These are phyloP conservation scores for Dermolepida albohirtum DNA, from an alignment of 2,888 invertebrate genomes.

Conservation along the genomic window DNA sequence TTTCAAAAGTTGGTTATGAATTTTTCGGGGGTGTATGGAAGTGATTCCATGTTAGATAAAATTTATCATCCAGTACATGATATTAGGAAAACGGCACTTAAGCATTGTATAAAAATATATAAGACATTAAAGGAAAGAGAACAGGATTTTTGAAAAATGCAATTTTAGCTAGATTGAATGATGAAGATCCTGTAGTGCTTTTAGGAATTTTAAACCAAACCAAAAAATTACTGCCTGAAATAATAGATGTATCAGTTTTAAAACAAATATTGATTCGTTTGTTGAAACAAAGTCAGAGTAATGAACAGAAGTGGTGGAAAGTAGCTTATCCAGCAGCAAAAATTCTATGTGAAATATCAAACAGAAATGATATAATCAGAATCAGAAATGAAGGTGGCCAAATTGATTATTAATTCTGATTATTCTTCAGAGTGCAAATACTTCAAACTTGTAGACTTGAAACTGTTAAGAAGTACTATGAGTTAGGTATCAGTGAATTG, in stretches of 20 bases:
- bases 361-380: conserved; percentile 67
- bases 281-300: conserved; percentile 64
- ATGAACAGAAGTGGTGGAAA: conserved; percentile 62
- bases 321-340: conserved; percentile 55
- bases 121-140: conserved; percentile 67
- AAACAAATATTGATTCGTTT: conserved; percentile 68
- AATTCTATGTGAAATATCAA: conserved; percentile 50
- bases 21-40: conserved; percentile 50
- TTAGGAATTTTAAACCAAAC: conserved; percentile 65
- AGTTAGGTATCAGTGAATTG: conserved; percentile 45
- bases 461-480: conserved; percentile 28
- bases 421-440: conserved; percentile 61
- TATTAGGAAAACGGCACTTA: conserved; percentile 76
- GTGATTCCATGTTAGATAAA: conserved; percentile 72
- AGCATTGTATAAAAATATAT: conserved; percentile 71
- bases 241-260: conserved; percentile 59
- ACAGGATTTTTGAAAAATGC: conserved; percentile 73
- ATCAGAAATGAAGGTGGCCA: conserved; percentile 62
- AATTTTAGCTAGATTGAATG: conserved; percentile 74
- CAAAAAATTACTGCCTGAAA: conserved; percentile 38
- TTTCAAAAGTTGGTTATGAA: conserved; percentile 56
- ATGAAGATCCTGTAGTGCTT: conserved; percentile 75
- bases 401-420: conserved; percentile 63
- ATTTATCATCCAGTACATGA: conserved; percentile 78
- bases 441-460: conserved; percentile 41